phyloP scores from a whole-genome alignment of 2,888 invertebrate species.

The Ectemnius lituratus region DNA sequence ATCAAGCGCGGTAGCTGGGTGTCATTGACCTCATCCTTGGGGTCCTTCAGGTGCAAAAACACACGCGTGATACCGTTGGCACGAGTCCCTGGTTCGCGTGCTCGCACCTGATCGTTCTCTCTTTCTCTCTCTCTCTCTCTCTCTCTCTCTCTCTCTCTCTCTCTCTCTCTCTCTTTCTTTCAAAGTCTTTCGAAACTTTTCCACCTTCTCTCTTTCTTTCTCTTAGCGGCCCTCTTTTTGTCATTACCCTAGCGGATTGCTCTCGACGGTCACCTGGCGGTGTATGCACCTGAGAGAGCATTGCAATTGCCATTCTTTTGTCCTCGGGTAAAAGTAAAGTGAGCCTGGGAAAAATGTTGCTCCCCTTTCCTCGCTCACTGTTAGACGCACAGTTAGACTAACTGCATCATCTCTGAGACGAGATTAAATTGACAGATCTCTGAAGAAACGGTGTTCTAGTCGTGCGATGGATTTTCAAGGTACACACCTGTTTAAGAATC shows the following conservation, averaged over 20 bases:
- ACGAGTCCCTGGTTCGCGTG: constrained; percentile 59
- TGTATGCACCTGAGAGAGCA: constrained; percentile 26
- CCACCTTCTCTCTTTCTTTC: not conserved
- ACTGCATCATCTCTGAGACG: not conserved
- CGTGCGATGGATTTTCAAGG: no score
- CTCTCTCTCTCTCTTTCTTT: not conserved
- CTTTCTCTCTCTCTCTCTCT: no score
- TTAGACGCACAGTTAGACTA: not conserved
- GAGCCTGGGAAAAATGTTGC: constrained; percentile 3
- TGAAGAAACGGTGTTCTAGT: no score
- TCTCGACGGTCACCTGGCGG: constrained; percentile 37
- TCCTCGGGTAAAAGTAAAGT: not conserved
- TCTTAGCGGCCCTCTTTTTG: no score
- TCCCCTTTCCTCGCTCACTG: not conserved
- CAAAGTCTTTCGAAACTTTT: no score
- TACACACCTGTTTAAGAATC: no score
- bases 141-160: not conserved
- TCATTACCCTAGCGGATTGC: no score
- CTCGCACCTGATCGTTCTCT: constrained; percentile 60
- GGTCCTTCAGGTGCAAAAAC: constrained; percentile 75
- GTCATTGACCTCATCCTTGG: constrained; percentile 70
- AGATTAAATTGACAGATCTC: no score
- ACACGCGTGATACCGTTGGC: constrained; percentile 75
- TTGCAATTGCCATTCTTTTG: not conserved
- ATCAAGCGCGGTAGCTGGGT: constrained; percentile 31